A percentile compares a stretch with the other conserved stretches of the same genome.
Evolutionary conservation across 2,888 invertebrate genomes (phyloP).

Genomic region (Abrostola triplasia): DNA sequence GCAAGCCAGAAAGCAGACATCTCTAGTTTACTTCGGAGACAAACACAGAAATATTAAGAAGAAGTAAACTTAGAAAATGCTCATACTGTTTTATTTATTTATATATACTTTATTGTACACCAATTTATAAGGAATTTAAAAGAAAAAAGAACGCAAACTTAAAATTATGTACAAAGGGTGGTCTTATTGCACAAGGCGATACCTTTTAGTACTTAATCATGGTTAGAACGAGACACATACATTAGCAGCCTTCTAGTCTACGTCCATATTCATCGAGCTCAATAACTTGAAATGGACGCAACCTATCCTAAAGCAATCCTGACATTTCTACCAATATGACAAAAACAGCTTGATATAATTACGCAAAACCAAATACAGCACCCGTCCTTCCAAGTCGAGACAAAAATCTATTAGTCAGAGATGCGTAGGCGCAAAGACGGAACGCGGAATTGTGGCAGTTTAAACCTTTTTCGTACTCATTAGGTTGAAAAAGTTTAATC

Average conservation of each 20-base stretch:
- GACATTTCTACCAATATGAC: conserved; percentile 43
- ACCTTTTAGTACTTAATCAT: conserved; percentile 26
- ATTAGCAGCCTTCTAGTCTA: not conserved
- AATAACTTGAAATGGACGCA: conserved; percentile 23
- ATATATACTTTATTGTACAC: too few species aligned
- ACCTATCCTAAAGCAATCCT: conserved; percentile 44
- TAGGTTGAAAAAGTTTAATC: conserved; percentile 22
- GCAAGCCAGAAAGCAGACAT: too few species aligned
- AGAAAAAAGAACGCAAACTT: too few species aligned
- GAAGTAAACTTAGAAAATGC: too few species aligned
- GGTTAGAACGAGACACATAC: conserved; percentile 23
- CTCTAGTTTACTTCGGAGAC: too few species aligned
- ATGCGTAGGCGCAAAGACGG: conserved; percentile 45
- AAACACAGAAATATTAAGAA: too few species aligned
- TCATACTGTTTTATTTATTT: too few species aligned
- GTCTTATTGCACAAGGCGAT: too few species aligned
- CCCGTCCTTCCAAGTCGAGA: conserved; percentile 54
- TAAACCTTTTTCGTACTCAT: conserved; percentile 17
- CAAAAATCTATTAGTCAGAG: conserved; percentile 49
- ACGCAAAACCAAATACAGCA: conserved; percentile 33
- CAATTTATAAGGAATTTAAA: too few species aligned
- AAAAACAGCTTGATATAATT: conserved; percentile 46
- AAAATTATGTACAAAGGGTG: too few species aligned
- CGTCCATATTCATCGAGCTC: conserved; percentile 28
- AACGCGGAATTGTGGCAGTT: conserved; percentile 46